These are phyloP conservation scores for Heteropelma amictum DNA, from an alignment of 2,888 invertebrate genomes.

Conservation along the genomic window DNA sequence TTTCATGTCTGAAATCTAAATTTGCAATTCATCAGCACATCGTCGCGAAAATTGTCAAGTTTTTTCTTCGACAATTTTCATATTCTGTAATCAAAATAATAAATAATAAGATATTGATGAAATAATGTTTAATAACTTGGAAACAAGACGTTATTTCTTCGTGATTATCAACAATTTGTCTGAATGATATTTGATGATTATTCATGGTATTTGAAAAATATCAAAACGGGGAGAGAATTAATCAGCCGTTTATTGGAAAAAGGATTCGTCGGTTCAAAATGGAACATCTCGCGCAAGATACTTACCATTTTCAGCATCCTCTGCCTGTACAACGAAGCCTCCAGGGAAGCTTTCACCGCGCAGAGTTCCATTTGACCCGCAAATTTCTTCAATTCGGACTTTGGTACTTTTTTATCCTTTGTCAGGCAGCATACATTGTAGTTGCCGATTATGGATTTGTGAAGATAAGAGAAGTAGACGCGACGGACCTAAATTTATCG, in stretches of 20 bases:
- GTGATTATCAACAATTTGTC: no score
- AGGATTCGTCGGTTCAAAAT: not conserved
- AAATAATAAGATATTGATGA: no score
- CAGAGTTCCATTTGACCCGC: slow-evolving; percentile 68
- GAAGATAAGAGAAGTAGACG: slow-evolving; percentile 69
- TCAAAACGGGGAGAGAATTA: no score
- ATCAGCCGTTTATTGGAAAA: no score
- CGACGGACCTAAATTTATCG: slow-evolving; percentile 64
- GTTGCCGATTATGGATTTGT: slow-evolving; percentile 69
- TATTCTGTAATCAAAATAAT: not conserved
- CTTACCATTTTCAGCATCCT: slow-evolving; percentile 70
- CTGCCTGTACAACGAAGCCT: slow-evolving; percentile 67
- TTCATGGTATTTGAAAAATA: no score
- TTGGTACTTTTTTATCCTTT: slow-evolving; percentile 56
- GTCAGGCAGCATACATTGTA: slow-evolving; percentile 64
- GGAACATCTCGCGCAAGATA: not conserved
- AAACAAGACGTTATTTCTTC: no score
- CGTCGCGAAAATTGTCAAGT: no score
- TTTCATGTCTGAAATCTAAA: slow-evolving; percentile 68
- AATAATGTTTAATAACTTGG: no score
- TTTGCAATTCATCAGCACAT: no score
- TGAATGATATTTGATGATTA: no score
- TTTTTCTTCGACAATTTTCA: no score
- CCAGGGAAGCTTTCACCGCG: slow-evolving; percentile 67
- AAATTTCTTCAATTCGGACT: slow-evolving; percentile 64